Conservation (phyloP, 2,113 vertebrate species). For the Cettia cetti region DNA sequence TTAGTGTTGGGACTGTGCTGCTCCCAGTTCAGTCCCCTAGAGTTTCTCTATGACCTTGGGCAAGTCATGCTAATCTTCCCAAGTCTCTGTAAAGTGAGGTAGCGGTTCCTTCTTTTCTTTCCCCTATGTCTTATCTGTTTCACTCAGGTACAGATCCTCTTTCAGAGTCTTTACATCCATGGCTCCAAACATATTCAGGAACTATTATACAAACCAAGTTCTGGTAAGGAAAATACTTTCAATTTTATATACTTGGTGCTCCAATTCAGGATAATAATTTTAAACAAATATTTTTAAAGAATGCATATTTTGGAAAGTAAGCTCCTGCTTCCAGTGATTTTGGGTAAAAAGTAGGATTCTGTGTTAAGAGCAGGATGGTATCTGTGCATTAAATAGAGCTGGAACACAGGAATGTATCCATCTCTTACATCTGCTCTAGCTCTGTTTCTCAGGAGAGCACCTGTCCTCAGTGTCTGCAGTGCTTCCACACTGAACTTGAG, state of each 20-base stretch:
- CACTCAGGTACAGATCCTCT: background rate
- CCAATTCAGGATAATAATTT: background rate
- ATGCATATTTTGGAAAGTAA: background rate
- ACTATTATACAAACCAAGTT: background rate
- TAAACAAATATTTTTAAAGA: background rate
- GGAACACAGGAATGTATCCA: background rate
- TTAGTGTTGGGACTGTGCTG: background rate
- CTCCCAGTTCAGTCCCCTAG: background rate
- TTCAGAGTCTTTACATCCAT: background rate
- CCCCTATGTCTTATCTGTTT: background rate
- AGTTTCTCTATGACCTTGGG: background rate
- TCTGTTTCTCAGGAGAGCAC: background rate
- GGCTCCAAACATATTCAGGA: background rate
- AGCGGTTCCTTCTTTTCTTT: background rate
- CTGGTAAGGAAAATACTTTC: background rate
- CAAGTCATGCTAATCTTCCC: background rate
- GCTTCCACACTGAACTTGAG: background rate
- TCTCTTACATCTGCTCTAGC: background rate
- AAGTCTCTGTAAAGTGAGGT: background rate
- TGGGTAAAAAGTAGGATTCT: background rate
- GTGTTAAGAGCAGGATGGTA: background rate
- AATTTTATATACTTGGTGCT: background rate
- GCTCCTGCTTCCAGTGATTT: background rate
- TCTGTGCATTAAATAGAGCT: constrained; percentile 3
- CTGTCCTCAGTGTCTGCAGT: background rate